Evolutionary conservation across 2,797 vertebrate species (phyloP), one percentile per base, ranked within the genome.

Genomic region (Melanotaenia parkinsoni): DNA sequence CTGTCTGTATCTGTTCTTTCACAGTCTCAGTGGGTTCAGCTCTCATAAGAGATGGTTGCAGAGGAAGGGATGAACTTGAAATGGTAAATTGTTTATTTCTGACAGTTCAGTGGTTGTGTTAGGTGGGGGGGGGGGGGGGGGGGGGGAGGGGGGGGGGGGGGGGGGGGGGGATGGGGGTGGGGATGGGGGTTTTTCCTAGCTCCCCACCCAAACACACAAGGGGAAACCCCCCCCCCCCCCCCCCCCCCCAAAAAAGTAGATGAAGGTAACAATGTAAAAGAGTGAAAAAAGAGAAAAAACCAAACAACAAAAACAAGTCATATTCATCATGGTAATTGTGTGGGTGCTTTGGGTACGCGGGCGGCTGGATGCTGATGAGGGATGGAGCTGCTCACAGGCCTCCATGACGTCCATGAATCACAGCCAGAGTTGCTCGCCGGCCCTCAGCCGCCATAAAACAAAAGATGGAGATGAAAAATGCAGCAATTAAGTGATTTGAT

Each of bases 401-500:
- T 95, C 94, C 91, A 95, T 95, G 96, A 95, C 94, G 94, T 95
- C 95, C 96, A 99, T 99, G 98, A 99, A 99, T 99, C 98, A 99
- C 96, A 95, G 95, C 92, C 95, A 94, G 86, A 90, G 96, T 96
- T 94, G 97, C 96, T 96, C 93, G 95, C 94, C 95, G 95, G 96
- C 96, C 96, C 88, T 87, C 87, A 90, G 95, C 96, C 95, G 95
- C 96, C 96, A 97, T 98, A 97, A 98, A 98, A 98, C 96, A 98
- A 97, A 98, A 98, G 97, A 98, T 97, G 96, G 96, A 97, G 96
- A 98, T 99, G 97, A 98, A 98, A 99, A 98, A 99, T 98, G 97
- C 96, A 94, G 97, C 97, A 99, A 98, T 99, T 99, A 99, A 97
- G 97, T 97, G 96, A 98, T 98, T 98, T 98, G 97, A 99, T 97